These are phyloP conservation scores for Sitta europaea DNA, from an alignment of 2,113 vertebrate species.

Conservation along the genomic window DNA sequence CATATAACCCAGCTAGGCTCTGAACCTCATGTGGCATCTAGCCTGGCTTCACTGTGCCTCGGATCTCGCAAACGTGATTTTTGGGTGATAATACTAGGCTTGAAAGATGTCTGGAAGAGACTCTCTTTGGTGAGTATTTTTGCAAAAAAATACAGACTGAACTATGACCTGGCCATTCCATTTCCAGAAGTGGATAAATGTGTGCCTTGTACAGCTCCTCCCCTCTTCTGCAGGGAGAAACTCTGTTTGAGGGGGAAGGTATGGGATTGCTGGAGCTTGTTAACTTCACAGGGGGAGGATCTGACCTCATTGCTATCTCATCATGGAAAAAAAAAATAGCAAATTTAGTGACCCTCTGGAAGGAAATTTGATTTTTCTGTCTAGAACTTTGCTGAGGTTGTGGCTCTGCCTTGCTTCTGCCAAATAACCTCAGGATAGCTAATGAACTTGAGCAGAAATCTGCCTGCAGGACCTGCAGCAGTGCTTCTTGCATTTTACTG, in stretches of 20 bases:
- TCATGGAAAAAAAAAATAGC: background rate
- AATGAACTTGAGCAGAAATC: background rate
- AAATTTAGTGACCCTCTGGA: background rate
- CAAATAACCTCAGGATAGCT: background rate
- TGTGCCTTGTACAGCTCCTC: background rate
- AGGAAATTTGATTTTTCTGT: background rate
- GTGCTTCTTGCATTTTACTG: background rate
- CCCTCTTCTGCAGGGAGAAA: background rate
- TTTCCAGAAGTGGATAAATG: conserved; percentile 44
- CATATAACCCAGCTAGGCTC: background rate
- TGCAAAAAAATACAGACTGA: background rate
- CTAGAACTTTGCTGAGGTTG: background rate
- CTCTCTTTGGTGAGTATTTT: background rate
- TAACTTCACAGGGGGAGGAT: background rate
- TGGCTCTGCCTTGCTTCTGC: background rate
- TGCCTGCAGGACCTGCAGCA: background rate
- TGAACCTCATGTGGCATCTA: background rate
- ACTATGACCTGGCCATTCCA: conserved; percentile 3
- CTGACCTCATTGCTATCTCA: background rate
- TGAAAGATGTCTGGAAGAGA: background rate
- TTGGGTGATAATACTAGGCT: background rate
- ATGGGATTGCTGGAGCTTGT: background rate
- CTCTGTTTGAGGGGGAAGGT: background rate
- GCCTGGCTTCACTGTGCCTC: background rate
- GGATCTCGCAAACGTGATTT: background rate